phyloP scores from a whole-genome alignment of 2,113 vertebrate genomes.

The Sigmodon hispidus region DNA sequence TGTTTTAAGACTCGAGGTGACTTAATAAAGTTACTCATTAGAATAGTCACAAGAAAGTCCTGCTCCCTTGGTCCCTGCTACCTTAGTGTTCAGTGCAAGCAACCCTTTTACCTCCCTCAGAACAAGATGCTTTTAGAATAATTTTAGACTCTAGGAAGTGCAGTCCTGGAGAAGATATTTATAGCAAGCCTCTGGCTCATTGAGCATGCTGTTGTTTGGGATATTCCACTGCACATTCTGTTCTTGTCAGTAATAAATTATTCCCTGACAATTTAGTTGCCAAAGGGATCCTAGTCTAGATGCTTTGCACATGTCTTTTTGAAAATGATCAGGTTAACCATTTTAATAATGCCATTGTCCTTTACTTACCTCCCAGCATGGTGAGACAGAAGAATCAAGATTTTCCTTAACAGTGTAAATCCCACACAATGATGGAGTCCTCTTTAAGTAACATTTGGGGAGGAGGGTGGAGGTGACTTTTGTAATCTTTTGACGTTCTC shows the following conservation, averaged over 20 bases:
- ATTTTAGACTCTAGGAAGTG: slow-evolving; percentile 76
- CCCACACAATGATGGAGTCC: slow-evolving; percentile 46
- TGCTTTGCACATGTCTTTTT: slow-evolving; percentile 72
- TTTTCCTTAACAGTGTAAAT: slow-evolving; percentile 67
- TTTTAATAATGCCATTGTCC: slow-evolving; percentile 79
- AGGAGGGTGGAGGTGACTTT: slow-evolving; percentile 60
- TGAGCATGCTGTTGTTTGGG: slow-evolving; percentile 78
- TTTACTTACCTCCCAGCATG: slow-evolving; percentile 68
- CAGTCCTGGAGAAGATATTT: slow-evolving; percentile 76
- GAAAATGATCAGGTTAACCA: slow-evolving; percentile 81
- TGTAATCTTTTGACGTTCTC: slow-evolving; percentile 64
- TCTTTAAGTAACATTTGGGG: slow-evolving; percentile 71
- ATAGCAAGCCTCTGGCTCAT: slow-evolving; percentile 78
- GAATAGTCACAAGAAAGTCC: not conserved
- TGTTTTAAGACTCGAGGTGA: not conserved
- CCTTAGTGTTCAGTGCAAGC: slow-evolving; percentile 18
- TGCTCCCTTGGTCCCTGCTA: not conserved
- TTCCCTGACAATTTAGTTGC: slow-evolving; percentile 81
- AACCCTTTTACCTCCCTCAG: slow-evolving; percentile 40
- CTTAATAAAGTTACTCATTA: slow-evolving; percentile 35
- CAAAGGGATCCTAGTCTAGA: slow-evolving; percentile 75
- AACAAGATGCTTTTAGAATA: slow-evolving; percentile 68
- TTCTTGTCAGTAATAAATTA: slow-evolving; percentile 81
- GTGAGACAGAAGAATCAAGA: slow-evolving; percentile 67
- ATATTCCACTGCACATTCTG: slow-evolving; percentile 78